Evolutionary conservation across 2,888 invertebrate species (phyloP).

Genomic region (Spodoptera picta): DNA sequence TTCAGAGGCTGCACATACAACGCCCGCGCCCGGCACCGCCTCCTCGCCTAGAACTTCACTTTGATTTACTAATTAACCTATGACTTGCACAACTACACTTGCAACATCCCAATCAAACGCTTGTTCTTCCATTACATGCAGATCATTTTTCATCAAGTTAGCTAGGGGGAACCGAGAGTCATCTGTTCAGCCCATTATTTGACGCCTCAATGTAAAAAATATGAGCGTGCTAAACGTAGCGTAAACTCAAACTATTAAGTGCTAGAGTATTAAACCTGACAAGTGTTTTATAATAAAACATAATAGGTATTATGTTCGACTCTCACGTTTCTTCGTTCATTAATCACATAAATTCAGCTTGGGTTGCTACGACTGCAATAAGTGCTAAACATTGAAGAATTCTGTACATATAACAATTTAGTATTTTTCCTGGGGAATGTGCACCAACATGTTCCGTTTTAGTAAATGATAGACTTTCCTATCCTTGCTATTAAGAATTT

Average conservation of each 20-base stretch:
- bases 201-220: slow-evolving; percentile 66
- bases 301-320: too few species aligned
- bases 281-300: slow-evolving; percentile 8
- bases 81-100: slow-evolving; percentile 57
- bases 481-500: too few species aligned
- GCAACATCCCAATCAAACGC: slow-evolving; percentile 47
- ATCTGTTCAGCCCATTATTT: slow-evolving; percentile 67
- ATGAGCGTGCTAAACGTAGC: slow-evolving; percentile 62
- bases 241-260: slow-evolving; percentile 66
- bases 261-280: slow-evolving; percentile 49
- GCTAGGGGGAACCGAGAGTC: slow-evolving; percentile 65
- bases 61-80: slow-evolving; percentile 70
- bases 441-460: too few species aligned
- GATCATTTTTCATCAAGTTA: slow-evolving; percentile 70
- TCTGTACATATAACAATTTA: too few species aligned
- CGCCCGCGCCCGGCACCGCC: slow-evolving; percentile 53
- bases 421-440: too few species aligned
- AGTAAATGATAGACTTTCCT: too few species aligned
- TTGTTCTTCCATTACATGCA: slow-evolving; percentile 39
- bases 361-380: too few species aligned
- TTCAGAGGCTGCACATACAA: slow-evolving; percentile 75
- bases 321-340: too few species aligned
- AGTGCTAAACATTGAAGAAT: too few species aligned
- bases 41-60: slow-evolving; percentile 60
- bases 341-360: too few species aligned